Evolutionary conservation across 30 jellyfish, hydroid and myxozoan genomes (phyloP).

Genomic region (Aurelia aurita): DNA sequence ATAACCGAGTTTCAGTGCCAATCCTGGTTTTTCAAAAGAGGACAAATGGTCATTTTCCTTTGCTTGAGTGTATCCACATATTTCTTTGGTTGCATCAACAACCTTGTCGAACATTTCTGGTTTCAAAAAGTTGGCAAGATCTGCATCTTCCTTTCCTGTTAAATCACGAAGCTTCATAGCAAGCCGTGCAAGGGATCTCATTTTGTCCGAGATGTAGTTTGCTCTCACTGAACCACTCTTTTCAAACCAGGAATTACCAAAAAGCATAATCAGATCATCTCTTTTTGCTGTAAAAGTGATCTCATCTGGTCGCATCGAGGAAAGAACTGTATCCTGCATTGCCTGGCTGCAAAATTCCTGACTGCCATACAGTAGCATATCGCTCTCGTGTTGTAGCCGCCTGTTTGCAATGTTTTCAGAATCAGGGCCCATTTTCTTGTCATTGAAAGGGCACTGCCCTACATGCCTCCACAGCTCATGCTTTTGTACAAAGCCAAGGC

Average conservation of each 20-base stretch:
- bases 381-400: conserved; percentile 41
- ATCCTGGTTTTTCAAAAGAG: conserved; percentile 44
- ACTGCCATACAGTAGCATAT: conserved; percentile 52
- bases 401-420: no score
- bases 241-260: conserved; percentile 37
- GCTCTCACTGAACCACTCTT: conserved; percentile 41
- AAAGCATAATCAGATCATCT: conserved; percentile 31
- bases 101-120: conserved; percentile 31
- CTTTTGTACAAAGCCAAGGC: conserved; percentile 62
- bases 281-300: conserved; percentile 32
- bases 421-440: neutral
- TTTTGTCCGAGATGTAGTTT: conserved; percentile 28
- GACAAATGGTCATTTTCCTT: conserved; percentile 37
- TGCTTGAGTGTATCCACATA: conserved; percentile 26
- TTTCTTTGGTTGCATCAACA: conserved; percentile 42
- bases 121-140: conserved; percentile 5
- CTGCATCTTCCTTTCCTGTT: neutral
- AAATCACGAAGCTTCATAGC: conserved; percentile 29
- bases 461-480: conserved; percentile 81
- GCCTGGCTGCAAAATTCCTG: conserved; percentile 15
- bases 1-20: conserved; percentile 47
- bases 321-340: neutral
- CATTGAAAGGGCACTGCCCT: conserved; percentile 35
- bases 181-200: conserved; percentile 66
- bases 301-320: conserved; percentile 49